Percentiles rank a stretch among this genome's conserved stretches.
Conservation (phyloP, 2,113 vertebrate genomes). For the Pachycephala philippinensis region DNA sequence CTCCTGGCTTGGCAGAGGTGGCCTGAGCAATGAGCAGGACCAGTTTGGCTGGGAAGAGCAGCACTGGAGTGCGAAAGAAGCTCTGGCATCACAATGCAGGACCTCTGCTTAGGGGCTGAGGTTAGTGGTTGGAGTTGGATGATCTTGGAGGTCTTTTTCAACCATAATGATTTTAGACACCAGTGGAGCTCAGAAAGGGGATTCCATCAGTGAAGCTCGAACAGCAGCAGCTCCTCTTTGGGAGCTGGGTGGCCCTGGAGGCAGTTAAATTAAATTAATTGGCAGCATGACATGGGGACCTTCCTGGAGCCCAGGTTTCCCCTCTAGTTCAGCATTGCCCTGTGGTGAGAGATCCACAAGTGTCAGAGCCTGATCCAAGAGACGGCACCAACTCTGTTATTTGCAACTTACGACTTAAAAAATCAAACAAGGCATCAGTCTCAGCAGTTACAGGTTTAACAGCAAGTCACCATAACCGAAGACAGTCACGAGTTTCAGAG, state of each 20-base stretch:
- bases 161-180: background rate
- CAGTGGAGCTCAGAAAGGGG: background rate
- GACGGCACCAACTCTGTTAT: too few species aligned
- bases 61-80: background rate
- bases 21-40: background rate
- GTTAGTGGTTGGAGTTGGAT: background rate
- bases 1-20: background rate
- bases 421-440: too few species aligned
- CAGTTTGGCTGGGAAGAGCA: background rate
- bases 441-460: too few species aligned
- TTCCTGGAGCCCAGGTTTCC: background rate
- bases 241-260: background rate
- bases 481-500: too few species aligned
- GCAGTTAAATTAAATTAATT: background rate
- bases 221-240: background rate
- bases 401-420: too few species aligned
- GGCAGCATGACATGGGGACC: background rate
- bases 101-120: background rate
- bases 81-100: background rate
- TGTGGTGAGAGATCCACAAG: accelerated
- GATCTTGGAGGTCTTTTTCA: background rate
- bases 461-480: too few species aligned
- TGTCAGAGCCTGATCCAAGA: background rate
- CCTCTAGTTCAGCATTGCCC: accelerated
- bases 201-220: background rate